Evolutionary conservation across 2,888 invertebrate genomes (phyloP).

Genomic region (Nephrotoma guestfalica): DNA sequence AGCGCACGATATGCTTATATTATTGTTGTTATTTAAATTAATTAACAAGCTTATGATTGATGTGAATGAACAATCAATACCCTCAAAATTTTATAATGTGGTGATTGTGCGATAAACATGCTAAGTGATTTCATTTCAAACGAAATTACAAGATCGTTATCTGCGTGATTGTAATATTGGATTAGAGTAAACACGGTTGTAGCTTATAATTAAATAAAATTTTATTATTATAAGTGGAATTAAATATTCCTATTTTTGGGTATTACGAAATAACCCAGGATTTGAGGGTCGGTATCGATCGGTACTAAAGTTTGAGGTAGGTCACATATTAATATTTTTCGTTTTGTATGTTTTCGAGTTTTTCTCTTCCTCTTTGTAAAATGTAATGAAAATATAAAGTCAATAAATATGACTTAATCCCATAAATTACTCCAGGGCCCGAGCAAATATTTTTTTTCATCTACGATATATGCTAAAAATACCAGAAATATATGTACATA

Average conservation of each 20-base stretch:
- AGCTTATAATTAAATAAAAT: not conserved
- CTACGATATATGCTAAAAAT: not conserved
- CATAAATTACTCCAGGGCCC: not conserved
- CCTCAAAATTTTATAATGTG: not conserved
- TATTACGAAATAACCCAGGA: not conserved
- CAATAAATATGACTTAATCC: not conserved
- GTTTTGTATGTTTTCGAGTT: not conserved
- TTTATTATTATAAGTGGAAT: not conserved
- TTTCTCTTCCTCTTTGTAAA: too few species aligned
- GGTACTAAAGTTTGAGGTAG: not conserved
- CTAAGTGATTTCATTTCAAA: not conserved
- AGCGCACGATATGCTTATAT: too few species aligned
- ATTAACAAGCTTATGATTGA: not conserved
- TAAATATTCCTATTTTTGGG: not conserved
- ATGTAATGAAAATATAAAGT: not conserved
- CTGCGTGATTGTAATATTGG: not conserved
- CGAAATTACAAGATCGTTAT: too few species aligned
- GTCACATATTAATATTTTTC: not conserved
- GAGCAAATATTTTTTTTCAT: not conserved
- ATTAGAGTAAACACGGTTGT: not conserved
- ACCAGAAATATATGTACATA: not conserved
- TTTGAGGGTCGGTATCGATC: not conserved
- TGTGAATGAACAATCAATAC: not conserved
- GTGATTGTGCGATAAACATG: not conserved
- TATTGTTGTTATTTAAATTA: not conserved